phyloP scores from a whole-genome alignment of 2,888 invertebrate genomes.

The Cylindroiulus punctatus region DNA sequence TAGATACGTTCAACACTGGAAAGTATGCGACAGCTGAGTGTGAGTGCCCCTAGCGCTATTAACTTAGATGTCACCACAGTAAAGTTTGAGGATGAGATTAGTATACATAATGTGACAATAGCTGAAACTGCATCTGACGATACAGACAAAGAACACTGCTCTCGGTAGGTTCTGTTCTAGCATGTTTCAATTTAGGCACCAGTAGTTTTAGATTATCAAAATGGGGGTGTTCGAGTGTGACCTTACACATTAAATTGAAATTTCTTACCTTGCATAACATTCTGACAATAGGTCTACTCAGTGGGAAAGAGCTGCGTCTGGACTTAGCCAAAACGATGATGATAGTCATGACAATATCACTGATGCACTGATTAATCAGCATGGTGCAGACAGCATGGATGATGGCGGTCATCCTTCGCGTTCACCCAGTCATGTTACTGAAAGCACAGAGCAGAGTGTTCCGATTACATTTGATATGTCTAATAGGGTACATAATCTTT shows the following conservation, averaged over 20 bases:
- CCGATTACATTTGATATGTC: conserved; percentile 93
- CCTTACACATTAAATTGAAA: not conserved
- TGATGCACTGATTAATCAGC: conserved; percentile 54
- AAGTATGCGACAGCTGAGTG: conserved; percentile 78
- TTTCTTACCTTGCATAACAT: not conserved
- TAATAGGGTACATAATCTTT: conserved; percentile 75
- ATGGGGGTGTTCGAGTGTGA: not conserved
- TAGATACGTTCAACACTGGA: conserved; percentile 70
- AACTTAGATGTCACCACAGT: conserved; percentile 78
- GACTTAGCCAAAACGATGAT: conserved; percentile 39
- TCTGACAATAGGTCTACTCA: not conserved
- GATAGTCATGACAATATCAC: conserved; percentile 53
- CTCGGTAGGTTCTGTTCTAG: not conserved
- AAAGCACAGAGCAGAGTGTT: conserved; percentile 89
- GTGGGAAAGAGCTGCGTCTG: conserved; percentile 16
- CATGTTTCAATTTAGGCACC: no score
- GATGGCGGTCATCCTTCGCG: conserved; percentile 58
- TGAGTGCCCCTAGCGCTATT: conserved; percentile 88
- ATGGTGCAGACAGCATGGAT: not conserved
- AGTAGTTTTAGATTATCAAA: no score
- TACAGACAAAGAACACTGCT: not conserved
- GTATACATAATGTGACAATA: conserved; percentile 58
- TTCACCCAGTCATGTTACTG: conserved; percentile 79
- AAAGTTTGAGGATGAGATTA: conserved; percentile 74
- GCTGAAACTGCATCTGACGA: conserved; percentile 23